phyloP scores from a whole-genome alignment of 2,797 vertebrate species.

The Aulostomus chinensis region DNA sequence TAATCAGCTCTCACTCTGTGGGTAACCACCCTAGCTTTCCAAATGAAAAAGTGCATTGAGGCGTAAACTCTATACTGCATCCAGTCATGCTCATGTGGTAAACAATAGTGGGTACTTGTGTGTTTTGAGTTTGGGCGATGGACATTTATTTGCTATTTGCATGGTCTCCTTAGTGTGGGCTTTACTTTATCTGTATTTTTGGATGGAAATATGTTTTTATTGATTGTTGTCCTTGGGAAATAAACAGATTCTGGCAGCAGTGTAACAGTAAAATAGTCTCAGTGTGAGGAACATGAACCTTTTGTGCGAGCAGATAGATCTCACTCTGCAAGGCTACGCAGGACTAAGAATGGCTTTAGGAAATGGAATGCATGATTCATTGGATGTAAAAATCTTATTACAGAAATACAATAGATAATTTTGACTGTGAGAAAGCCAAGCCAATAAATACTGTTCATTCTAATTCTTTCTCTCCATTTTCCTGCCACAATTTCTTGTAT shows the following conservation, averaged over 20 bases:
- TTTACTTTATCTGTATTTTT: constrained; percentile 50
- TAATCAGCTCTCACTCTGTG: constrained; percentile 77
- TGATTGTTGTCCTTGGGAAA: constrained; percentile 73
- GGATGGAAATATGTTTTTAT: constrained; percentile 68
- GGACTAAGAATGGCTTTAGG: constrained; percentile 55
- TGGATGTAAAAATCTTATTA: constrained; percentile 57
- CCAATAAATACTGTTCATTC: constrained; percentile 32
- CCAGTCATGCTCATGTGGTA: constrained; percentile 73
- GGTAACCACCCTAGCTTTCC: constrained; percentile 74
- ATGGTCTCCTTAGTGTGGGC: constrained; percentile 48
- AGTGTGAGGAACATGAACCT: constrained; percentile 57
- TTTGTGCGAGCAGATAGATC: constrained; percentile 61
- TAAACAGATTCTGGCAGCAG: constrained; percentile 56
- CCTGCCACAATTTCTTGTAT: constrained; percentile 11
- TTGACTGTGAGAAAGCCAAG: constrained; percentile 38
- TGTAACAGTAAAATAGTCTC: constrained; percentile 54
- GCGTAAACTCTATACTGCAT: constrained; percentile 72
- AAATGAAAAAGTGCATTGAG: constrained; percentile 81
- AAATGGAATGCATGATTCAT: constrained; percentile 59
- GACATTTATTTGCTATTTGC: constrained; percentile 65
- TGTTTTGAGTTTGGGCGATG: constrained; percentile 48
- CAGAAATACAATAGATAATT: constrained; percentile 61
- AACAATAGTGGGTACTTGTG: constrained; percentile 57
- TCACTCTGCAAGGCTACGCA: constrained; percentile 35
- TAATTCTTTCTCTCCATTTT: constrained; percentile 18